Base-by-base conservation (phyloP, 2,113 vertebrate genomes). In the Dasyurus viverrinus region DNA sequence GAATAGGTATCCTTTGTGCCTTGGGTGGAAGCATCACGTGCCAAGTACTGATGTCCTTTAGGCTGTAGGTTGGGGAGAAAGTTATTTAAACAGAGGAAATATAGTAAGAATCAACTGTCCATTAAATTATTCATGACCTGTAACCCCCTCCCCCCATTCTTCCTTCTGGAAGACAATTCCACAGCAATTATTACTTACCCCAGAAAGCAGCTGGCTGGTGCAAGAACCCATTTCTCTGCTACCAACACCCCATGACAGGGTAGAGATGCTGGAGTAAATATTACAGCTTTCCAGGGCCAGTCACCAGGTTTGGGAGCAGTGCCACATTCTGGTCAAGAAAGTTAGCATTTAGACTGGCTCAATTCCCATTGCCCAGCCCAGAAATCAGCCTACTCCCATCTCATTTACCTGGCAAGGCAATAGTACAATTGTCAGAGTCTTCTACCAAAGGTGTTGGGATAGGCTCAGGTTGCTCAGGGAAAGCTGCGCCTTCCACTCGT, bases 221-320 rank as follows among this genome's bases (percentile, higher is more conserved):
- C 95, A 93, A 98, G 95, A 90, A 98, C 92, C 98, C 98, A 98
- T 93, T 91, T 97, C 92, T 98, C 97, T n/a, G n/a, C n/a, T n/a
- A n/a, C n/a, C n/a, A n/a, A n/a, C n/a, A n/a, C n/a, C n/a, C n/a
- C n/a, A n/a, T n/a, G n/a, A n/a, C n/a, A n/a, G 92, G 95, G 94
- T 93, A 68, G 97, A 91, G n/a, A 96, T 93, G 96, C 96, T 53
- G 98, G 97, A 11, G 97, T 95, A 36, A 93, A 93, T 95, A 98
- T n/a, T n/a, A n/a, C n/a, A 19, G 93, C 97, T 90, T 96, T 97
- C 98, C n/a, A n/a, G 50, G 98, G 96, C 98, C 97, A 98, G 76
- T n/a, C n/a, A n/a, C n/a, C n/a, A n/a, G n/a, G n/a, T n/a, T n/a
- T n/a, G n/a, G n/a, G n/a, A n/a, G n/a, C n/a, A n/a, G n/a, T n/a